These are phyloP conservation scores for Paradisaea rubra DNA, from an alignment of 2,113 vertebrate genomes.

Conservation along the genomic window DNA sequence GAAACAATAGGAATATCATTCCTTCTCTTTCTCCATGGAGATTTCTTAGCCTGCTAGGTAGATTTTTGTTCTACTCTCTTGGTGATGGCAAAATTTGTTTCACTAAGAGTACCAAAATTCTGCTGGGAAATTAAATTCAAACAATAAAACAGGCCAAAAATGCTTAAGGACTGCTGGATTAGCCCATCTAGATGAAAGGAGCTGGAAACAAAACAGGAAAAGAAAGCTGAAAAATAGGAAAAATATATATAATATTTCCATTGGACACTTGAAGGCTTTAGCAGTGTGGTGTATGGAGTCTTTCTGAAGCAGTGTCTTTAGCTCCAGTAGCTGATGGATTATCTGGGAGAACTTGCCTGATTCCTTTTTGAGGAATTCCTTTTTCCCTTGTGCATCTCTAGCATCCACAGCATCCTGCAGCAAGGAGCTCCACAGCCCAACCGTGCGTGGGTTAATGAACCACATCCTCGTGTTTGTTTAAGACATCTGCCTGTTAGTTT, in stretches of 20 bases:
- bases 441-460: neutral
- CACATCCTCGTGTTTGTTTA: slow-evolving; percentile 8
- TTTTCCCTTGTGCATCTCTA: neutral
- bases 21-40: neutral
- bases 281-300: neutral
- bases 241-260: neutral
- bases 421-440: neutral
- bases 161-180: neutral
- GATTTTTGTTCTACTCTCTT: neutral
- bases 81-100: neutral
- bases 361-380: neutral
- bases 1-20: neutral
- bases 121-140: neutral
- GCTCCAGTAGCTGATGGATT: neutral
- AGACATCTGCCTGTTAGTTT: slow-evolving; percentile 33
- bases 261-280: neutral
- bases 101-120: neutral
- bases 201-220: neutral
- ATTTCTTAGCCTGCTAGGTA: neutral
- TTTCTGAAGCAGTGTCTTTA: neutral
- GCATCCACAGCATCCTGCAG: neutral
- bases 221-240: neutral
- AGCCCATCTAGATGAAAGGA: neutral
- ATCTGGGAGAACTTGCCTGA: neutral
- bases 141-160: neutral